A percentile compares a stretch with the other conserved stretches of the same genome.
phyloP scores from a whole-genome alignment of 1,140 invertebrate species.

The Heliconius melpomene region DNA sequence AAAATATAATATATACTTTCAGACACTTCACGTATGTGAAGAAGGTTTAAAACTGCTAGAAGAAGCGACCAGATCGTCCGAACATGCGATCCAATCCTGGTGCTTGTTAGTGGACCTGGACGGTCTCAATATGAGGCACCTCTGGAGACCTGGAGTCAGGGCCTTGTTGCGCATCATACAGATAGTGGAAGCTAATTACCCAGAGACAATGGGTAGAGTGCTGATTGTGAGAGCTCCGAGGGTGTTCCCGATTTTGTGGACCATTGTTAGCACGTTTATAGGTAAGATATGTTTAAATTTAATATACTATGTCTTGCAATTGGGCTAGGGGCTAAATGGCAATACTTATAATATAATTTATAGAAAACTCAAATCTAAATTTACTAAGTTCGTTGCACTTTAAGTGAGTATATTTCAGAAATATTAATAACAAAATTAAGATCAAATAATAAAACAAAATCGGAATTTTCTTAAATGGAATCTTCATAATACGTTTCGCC shows the following conservation, averaged over 20 bases:
- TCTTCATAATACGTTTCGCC: no score
- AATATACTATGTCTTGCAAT: no score
- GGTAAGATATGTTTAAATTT: conserved; percentile 42
- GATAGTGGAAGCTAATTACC: conserved; percentile 97
- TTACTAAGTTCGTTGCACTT: no score
- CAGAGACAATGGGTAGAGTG: conserved; percentile 96
- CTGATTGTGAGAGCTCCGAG: conserved; percentile 93
- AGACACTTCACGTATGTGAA: conserved; percentile 93
- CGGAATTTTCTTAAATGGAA: no score
- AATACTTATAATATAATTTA: no score
- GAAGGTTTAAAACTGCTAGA: conserved; percentile 91
- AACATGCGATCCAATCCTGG: conserved; percentile 93
- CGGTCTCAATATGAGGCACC: conserved; percentile 96
- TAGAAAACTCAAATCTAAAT: no score
- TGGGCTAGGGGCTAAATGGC: no score
- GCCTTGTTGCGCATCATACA: conserved; percentile 96
- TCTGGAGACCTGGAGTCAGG: conserved; percentile 96
- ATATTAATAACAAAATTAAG: no score
- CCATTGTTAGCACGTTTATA: conserved; percentile 97
- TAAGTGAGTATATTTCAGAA: no score
- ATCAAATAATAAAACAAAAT: no score
- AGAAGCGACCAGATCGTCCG: conserved; percentile 88
- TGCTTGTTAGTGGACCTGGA: conserved; percentile 95
- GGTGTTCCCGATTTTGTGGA: conserved; percentile 98
- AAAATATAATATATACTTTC: conserved; percentile 20